Conservation (phyloP, 2,888 invertebrate genomes). For the Bruchidius siliquastri region DNA sequence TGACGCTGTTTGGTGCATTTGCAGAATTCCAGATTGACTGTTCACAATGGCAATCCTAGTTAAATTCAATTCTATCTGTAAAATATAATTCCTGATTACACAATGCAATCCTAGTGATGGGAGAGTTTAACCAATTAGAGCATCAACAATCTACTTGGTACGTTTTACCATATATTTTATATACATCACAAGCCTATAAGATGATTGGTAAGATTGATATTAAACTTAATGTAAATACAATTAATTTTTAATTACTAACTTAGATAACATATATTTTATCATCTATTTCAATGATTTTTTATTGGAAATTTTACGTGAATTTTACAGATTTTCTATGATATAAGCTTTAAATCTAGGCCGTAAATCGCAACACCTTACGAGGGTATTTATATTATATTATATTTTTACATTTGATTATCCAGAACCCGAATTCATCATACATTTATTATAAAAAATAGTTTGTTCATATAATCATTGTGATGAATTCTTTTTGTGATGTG, state of each 20-base stretch:
- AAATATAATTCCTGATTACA: no score
- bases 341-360: not conserved
- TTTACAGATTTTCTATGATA: not conserved
- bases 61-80: no score
- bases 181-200: not conserved
- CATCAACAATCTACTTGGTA: no score
- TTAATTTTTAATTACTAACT: not conserved
- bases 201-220: not conserved
- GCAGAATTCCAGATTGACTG: no score
- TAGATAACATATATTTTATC: not conserved
- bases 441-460: not conserved
- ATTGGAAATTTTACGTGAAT: not conserved
- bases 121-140: no score
- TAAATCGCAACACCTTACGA: not conserved
- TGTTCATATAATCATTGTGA: not conserved
- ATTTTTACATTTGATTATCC: not conserved
- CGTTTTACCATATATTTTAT: not conserved
- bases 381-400: not conserved
- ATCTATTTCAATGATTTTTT: not conserved
- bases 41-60: no score
- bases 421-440: not conserved
- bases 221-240: not conserved
- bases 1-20: no score
- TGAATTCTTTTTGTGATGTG: not conserved
- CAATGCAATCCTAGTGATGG: no score